Evolutionary conservation across 2,888 invertebrate species (phyloP).

Genomic region (Elmis aenea): DNA sequence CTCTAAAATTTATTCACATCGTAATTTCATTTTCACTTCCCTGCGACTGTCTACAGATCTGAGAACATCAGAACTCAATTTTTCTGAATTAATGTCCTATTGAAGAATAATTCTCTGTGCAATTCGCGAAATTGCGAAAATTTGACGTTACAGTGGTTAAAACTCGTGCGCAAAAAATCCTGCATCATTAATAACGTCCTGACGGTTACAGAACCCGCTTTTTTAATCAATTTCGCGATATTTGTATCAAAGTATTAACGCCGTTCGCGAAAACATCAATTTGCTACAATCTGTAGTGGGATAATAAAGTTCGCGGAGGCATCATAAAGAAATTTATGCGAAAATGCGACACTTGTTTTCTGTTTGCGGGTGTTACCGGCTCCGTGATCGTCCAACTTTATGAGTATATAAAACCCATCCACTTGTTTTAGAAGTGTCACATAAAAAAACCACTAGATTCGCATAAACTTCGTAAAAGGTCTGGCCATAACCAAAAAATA

Average conservation of each 20-base stretch:
- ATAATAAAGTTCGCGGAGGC: slow-evolving; percentile 21
- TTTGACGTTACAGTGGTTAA: no score
- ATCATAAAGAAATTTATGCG: slow-evolving; percentile 31
- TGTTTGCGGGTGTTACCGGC: slow-evolving; percentile 27
- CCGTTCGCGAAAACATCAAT: slow-evolving; percentile 21
- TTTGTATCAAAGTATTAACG: background rate
- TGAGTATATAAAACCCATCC: slow-evolving; percentile 34
- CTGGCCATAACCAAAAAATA: no score
- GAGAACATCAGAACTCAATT: background rate
- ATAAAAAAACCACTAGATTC: slow-evolving; percentile 31
- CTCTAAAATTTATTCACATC: slow-evolving; percentile 19
- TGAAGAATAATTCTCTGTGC: background rate
- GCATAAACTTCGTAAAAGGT: no score
- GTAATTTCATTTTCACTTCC: slow-evolving; percentile 21
- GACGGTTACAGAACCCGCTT: no score
- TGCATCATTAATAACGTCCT: no score
- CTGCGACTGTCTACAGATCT: background rate
- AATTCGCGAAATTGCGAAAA: slow-evolving; percentile 2
- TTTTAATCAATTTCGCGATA: background rate
- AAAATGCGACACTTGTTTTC: slow-evolving; percentile 35
- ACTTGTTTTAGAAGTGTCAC: slow-evolving; percentile 30
- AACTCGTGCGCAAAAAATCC: no score
- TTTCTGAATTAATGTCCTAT: background rate
- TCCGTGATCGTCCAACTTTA: slow-evolving; percentile 30
- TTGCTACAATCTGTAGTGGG: slow-evolving; percentile 22